phyloP scores from a whole-genome alignment of 2,113 vertebrate genomes.

The Todiramphus saurophagus region DNA sequence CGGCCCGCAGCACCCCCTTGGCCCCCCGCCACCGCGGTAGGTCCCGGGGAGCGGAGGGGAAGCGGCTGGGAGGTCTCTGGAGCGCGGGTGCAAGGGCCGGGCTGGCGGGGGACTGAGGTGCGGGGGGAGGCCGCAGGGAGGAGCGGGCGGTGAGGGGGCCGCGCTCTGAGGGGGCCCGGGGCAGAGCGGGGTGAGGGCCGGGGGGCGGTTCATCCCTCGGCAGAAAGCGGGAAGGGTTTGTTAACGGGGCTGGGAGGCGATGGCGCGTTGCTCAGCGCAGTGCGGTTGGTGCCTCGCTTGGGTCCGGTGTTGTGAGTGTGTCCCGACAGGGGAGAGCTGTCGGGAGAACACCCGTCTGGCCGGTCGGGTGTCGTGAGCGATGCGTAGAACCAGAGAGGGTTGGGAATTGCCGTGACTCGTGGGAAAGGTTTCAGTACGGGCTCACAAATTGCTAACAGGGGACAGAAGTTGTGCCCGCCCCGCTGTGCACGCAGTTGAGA shows the following conservation, averaged over 20 bases:
- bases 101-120: no score
- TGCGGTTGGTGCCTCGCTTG: background rate
- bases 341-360: background rate
- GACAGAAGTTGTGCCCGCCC: background rate
- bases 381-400: rapidly evolving
- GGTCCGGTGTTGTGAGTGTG: rapidly evolving
- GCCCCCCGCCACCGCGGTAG: background rate
- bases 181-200: background rate
- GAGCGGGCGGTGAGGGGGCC: background rate
- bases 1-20: background rate
- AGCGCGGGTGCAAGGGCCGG: background rate
- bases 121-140: background rate
- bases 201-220: background rate
- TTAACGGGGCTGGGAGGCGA: background rate
- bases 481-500: no score
- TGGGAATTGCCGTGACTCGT: rapidly evolving
- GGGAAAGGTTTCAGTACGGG: rapidly evolving
- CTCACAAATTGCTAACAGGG: rapidly evolving
- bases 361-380: background rate
- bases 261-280: background rate
- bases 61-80: background rate
- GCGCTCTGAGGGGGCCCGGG: background rate
- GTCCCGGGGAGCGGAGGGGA: background rate
- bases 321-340: rapidly evolving
- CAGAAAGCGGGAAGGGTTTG: background rate